Conservation (phyloP, 1,140 invertebrate species). For the Brachionus asplanchnoidis region DNA sequence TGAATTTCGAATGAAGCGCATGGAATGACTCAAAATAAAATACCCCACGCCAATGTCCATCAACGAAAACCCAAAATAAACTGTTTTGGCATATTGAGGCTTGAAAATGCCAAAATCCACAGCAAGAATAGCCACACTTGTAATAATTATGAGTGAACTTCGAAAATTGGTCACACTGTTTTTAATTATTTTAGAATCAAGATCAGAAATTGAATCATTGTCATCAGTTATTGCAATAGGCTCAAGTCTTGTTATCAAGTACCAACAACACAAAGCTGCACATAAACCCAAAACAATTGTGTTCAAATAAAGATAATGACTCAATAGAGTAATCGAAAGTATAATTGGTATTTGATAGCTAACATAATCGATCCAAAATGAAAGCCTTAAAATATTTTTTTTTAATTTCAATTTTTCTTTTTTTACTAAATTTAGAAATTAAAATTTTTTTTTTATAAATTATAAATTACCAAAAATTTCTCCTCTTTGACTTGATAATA, state of each 20-base stretch:
- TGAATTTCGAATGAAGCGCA: slow-evolving; percentile 50
- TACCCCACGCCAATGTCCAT: slow-evolving; percentile 92
- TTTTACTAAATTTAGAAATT: too few relatives aligned
- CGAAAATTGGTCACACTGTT: not conserved
- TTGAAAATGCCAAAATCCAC: slow-evolving; percentile 23
- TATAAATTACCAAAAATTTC: too few relatives aligned
- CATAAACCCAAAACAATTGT: too few relatives aligned
- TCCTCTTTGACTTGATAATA: too few relatives aligned
- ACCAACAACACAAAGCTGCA: not conserved
- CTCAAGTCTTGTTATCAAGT: not conserved
- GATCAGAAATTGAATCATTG: not conserved
- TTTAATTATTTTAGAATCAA: not conserved
- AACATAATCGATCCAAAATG: too few relatives aligned
- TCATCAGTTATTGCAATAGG: not conserved
- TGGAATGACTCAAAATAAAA: slow-evolving; percentile 78
- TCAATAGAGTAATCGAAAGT: too few relatives aligned
- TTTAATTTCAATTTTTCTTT: too few relatives aligned
- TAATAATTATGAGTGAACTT: slow-evolving; percentile 18
- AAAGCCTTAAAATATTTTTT: too few relatives aligned
- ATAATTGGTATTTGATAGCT: too few relatives aligned
- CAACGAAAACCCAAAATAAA: slow-evolving; percentile 75
- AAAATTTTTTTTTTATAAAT: too few relatives aligned
- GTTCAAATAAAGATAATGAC: too few relatives aligned
- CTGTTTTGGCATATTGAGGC: slow-evolving; percentile 68
- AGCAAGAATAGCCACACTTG: slow-evolving; percentile 30